These are phyloP conservation scores for Trematomus loennbergii DNA, from an alignment of 2,113 vertebrate genomes.

Conservation along the genomic window DNA sequence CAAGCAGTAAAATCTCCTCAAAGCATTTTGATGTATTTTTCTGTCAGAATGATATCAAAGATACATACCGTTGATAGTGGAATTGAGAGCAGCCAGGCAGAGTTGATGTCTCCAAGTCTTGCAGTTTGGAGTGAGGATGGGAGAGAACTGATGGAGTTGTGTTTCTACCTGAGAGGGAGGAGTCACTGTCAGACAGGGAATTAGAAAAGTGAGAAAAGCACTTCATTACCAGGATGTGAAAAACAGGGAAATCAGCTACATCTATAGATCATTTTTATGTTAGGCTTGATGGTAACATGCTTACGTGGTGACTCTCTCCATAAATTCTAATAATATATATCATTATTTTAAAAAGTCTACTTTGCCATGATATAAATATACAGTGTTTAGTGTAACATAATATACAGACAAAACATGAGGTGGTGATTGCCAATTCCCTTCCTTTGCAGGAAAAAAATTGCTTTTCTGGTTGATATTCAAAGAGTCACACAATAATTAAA, in stretches of 20 bases:
- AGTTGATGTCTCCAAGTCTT: conserved; percentile 51
- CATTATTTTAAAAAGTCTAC: not conserved
- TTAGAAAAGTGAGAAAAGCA: conserved; percentile 19
- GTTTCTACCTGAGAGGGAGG: conserved; percentile 75
- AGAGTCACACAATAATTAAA: conserved; percentile 18
- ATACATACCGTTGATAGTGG: conserved; percentile 45
- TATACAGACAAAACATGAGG: not conserved
- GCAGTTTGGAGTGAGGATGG: conserved; percentile 65
- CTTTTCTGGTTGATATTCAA: conserved; percentile 36
- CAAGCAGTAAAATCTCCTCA: not conserved
- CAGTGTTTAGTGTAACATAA: not conserved
- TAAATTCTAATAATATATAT: not conserved
- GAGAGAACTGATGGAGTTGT: conserved; percentile 56
- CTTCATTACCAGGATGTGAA: conserved; percentile 12
- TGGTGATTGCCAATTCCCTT: not conserved
- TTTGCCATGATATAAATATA: not conserved
- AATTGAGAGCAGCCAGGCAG: conserved; percentile 47
- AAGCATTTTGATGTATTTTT: not conserved
- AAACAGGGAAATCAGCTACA: conserved; percentile 8
- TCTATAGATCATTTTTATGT: not conserved
- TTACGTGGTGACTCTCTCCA: not conserved
- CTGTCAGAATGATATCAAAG: not conserved
- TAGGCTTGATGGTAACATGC: not conserved
- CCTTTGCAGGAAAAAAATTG: not conserved
- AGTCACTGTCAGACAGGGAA: conserved; percentile 42